Evolutionary conservation across 2,113 vertebrate species (phyloP), one percentile per base, ranked within the genome.

Genomic region (Pangasianodon hypophthalmus): DNA sequence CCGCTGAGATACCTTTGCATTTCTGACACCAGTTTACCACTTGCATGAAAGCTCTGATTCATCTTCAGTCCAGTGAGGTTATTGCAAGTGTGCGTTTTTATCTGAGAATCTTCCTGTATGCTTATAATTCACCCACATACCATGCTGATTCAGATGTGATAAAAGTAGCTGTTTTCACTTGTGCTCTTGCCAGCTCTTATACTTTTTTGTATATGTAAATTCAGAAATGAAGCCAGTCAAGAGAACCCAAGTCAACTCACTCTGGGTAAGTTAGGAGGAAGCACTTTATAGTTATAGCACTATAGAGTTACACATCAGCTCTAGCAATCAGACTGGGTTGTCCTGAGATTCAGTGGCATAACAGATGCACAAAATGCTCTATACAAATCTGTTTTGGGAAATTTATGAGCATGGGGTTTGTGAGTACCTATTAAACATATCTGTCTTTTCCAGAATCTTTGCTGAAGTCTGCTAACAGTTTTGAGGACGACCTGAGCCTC

Each of bases 401-500:
- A 75, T 18, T 44, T 58, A 24, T 11, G 14, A 46, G 11, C 26
- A 46, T 29, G 13, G 77, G 21, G 11, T n/a, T n/a, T 18, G 29
- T 44, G 9, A 54, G 10, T 32, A 64, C n/a, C 8, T 79, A 62
- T 60, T 26, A 41, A 26, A 7, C 37, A n/a, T 19, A 80, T 24
- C 5, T 41, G 13, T 79, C 75, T 32, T 19, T 91, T 60, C 3
- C 92, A 98, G 98, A 95, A 58, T 88, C 92, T 84, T 84, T 88
- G 13, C 86, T 94, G 85, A 95, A 90, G 92, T 29, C 84, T 3
- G 92, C 90, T 58, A 92, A 92, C 92, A 97, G 96, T 92, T 96
- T 95, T 86, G 96, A 97, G 84, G 97, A 98, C 93, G 97, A 98
- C 82, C 94, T 98, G 90, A 95, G 91, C 83, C 95, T 97, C 37